phyloP scores from a whole-genome alignment of 2,113 vertebrate genomes.

The Anolis sagrei region DNA sequence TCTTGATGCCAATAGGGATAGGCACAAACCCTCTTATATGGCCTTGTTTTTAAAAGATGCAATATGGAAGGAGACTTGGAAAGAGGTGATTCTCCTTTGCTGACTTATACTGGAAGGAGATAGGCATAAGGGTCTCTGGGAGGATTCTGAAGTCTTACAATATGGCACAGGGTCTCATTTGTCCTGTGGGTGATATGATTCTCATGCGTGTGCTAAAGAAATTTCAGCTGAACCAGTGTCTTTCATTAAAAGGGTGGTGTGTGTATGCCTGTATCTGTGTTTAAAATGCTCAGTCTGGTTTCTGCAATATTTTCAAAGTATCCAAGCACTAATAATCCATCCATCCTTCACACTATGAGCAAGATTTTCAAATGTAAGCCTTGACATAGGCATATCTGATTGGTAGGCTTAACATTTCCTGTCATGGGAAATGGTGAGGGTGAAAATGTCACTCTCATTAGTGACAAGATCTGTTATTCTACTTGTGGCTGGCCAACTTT shows the following conservation, averaged over 20 bases:
- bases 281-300: slow-evolving; percentile 63
- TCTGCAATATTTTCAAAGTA: slow-evolving; percentile 42
- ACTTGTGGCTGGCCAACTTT: slow-evolving; percentile 58
- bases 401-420: slow-evolving; percentile 40
- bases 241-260: slow-evolving; percentile 29
- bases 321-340: slow-evolving; percentile 20
- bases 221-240: slow-evolving; percentile 59
- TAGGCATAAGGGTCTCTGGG: no score
- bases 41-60: not conserved
- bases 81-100: no score
- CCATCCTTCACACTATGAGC: slow-evolving; percentile 44
- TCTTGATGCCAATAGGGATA: not conserved
- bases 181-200: slow-evolving; percentile 55
- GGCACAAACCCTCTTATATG: not conserved
- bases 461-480: slow-evolving; percentile 51
- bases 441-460: slow-evolving; percentile 68
- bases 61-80: not conserved
- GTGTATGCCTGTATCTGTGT: not conserved
- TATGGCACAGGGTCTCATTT: no score
- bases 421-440: slow-evolving; percentile 36
- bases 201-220: slow-evolving; percentile 61
- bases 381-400: slow-evolving; percentile 27
- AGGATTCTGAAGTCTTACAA: no score
- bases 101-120: no score
- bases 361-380: not conserved